Conservation (phyloP, 2,113 vertebrate species). For the Chinchilla lanigera region DNA sequence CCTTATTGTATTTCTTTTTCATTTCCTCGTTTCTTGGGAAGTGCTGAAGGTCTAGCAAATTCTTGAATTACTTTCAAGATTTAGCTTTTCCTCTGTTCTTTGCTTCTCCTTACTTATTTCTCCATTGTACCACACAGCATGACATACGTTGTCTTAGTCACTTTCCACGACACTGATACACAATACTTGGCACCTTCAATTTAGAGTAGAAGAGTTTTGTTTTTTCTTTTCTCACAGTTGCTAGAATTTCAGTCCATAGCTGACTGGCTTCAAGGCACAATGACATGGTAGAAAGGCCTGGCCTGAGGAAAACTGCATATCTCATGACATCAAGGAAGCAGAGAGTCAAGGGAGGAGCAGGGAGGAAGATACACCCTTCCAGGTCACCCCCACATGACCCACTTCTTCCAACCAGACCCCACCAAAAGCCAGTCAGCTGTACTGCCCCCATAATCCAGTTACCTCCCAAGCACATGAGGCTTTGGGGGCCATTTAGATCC, state of each 20-base stretch:
- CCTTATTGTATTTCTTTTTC: background rate
- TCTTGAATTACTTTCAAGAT: slow-evolving; percentile 6
- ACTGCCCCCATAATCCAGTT: background rate
- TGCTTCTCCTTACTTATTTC: background rate
- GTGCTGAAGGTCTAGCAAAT: background rate
- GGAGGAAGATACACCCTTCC: background rate
- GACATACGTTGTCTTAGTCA: background rate
- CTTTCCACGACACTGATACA: background rate
- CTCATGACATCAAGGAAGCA: background rate
- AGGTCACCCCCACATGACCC: background rate
- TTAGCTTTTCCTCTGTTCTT: background rate
- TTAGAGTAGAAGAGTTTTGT: background rate
- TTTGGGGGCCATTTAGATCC: background rate
- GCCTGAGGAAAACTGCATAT: background rate
- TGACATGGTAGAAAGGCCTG: background rate
- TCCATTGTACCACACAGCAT: background rate
- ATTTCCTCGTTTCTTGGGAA: background rate
- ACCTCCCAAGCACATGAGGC: background rate
- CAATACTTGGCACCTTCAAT: background rate
- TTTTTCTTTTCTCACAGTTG: background rate
- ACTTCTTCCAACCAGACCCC: background rate
- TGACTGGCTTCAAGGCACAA: background rate
- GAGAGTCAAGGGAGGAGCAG: background rate
- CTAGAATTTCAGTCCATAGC: background rate
- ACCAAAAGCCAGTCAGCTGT: background rate